phyloP scores from a whole-genome alignment of 2,888 invertebrate species.

The Pachymerium ferrugineum region DNA sequence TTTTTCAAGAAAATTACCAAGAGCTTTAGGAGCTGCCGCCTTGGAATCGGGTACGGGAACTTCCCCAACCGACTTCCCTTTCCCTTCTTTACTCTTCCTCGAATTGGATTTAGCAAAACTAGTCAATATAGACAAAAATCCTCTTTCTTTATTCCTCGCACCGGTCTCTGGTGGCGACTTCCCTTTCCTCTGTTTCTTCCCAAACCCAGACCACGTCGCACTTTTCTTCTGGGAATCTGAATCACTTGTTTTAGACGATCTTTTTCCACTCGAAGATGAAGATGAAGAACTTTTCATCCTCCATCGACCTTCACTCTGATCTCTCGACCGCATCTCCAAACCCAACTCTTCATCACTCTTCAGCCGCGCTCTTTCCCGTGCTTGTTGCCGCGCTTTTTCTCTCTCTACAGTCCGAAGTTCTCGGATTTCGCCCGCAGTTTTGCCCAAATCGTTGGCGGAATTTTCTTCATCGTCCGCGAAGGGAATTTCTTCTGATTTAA shows the following conservation, averaged over 20 bases:
- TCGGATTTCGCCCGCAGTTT: slow-evolving; percentile 36
- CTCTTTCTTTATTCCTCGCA: slow-evolving; percentile 38
- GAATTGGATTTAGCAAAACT: slow-evolving; percentile 39
- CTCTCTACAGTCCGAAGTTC: slow-evolving; percentile 43
- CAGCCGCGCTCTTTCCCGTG: slow-evolving; percentile 60
- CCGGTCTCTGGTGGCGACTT: neutral
- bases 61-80: neutral
- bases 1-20: slow-evolving; percentile 39
- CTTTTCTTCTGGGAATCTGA: neutral
- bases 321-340: slow-evolving; percentile 35
- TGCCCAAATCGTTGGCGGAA: slow-evolving; percentile 50
- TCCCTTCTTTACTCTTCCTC: slow-evolving; percentile 37
- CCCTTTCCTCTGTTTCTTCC: slow-evolving; percentile 29
- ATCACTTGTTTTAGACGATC: neutral
- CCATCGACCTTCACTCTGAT: neutral
- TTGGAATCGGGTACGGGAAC: neutral
- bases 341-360: slow-evolving; percentile 69
- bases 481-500: slow-evolving; percentile 40
- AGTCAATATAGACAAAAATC: slow-evolving; percentile 38
- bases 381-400: slow-evolving; percentile 57
- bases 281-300: neutral
- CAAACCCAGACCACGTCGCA: slow-evolving; percentile 31
- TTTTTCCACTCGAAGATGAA: neutral
- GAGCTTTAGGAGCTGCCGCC: neutral
- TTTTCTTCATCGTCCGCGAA: slow-evolving; percentile 39